These are phyloP conservation scores for Drosophila borborema DNA, from an alignment of 2,888 invertebrate species.

Conservation along the genomic window DNA sequence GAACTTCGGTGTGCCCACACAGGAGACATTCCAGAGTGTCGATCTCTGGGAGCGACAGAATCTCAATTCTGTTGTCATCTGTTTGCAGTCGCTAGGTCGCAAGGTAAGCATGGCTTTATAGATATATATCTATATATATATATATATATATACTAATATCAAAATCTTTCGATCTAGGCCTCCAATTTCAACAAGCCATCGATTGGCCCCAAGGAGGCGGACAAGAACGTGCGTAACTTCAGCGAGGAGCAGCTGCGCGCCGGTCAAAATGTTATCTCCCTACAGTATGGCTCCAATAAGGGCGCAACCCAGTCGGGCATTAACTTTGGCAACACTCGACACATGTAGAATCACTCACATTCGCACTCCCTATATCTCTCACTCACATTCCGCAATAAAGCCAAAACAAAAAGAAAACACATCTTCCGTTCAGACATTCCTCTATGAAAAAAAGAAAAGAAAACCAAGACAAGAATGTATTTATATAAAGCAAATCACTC, in stretches of 20 bases:
- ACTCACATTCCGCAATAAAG: constrained; percentile 67
- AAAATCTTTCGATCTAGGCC: constrained; percentile 87
- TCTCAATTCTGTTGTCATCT: constrained; percentile 97
- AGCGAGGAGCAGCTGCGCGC: constrained; percentile 97
- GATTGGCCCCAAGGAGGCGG: constrained; percentile 98
- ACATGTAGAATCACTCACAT: constrained; percentile 90
- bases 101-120: constrained; percentile 88
- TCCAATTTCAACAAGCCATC: constrained; percentile 93
- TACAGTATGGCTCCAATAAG: constrained; percentile 99
- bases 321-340: constrained; percentile 98
- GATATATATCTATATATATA: background rate
- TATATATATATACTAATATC: constrained; percentile 1
- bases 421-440: constrained; percentile 54
- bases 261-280: constrained; percentile 95
- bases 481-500: constrained; percentile 40
- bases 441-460: constrained; percentile 4
- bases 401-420: constrained; percentile 53
- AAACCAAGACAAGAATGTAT: constrained; percentile 37
- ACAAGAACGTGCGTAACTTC: constrained; percentile 97
- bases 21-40: constrained; percentile 98
- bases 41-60: constrained; percentile 99
- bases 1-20: constrained; percentile 95
- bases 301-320: constrained; percentile 98
- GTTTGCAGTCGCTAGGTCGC: constrained; percentile 96
- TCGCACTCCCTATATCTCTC: constrained; percentile 11